These are phyloP conservation scores for Cygnus atratus DNA, from an alignment of 2,113 vertebrate genomes.

Conservation along the genomic window DNA sequence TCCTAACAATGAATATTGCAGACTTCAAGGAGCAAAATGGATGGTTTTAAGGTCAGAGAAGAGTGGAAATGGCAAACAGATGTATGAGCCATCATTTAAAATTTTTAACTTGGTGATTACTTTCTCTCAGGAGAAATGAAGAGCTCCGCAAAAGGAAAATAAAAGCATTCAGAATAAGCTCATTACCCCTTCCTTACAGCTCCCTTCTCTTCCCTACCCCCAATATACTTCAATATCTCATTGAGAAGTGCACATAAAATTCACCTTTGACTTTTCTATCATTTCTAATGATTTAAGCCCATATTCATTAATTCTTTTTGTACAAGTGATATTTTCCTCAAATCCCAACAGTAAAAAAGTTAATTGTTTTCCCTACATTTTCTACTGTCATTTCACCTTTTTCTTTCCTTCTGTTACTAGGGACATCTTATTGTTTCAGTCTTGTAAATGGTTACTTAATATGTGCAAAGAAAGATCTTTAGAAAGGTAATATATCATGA, in stretches of 20 bases:
- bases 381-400: slow-evolving; percentile 11
- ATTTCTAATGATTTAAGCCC: slow-evolving; percentile 3
- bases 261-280: slow-evolving; percentile 23
- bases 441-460: slow-evolving; percentile 28
- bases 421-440: slow-evolving; percentile 4
- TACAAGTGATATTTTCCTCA: slow-evolving; percentile 33
- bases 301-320: slow-evolving; percentile 43
- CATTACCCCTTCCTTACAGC: not conserved
- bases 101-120: not conserved
- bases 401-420: not conserved
- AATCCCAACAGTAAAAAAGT: slow-evolving; percentile 31
- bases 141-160: not conserved
- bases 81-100: not conserved
- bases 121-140: not conserved
- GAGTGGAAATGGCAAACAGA: not conserved
- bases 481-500: slow-evolving; percentile 51
- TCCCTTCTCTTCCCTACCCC: not conserved
- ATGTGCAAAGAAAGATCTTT: slow-evolving; percentile 23
- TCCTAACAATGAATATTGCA: not conserved
- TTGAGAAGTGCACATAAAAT: not conserved
- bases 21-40: not conserved
- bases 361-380: slow-evolving; percentile 13
- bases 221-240: not conserved
- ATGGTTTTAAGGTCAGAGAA: not conserved
- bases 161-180: slow-evolving; percentile 24